These are phyloP conservation scores for Acropora tenuis DNA, from an alignment of 64 coral and sea anemone genomes.

Conservation along the genomic window DNA sequence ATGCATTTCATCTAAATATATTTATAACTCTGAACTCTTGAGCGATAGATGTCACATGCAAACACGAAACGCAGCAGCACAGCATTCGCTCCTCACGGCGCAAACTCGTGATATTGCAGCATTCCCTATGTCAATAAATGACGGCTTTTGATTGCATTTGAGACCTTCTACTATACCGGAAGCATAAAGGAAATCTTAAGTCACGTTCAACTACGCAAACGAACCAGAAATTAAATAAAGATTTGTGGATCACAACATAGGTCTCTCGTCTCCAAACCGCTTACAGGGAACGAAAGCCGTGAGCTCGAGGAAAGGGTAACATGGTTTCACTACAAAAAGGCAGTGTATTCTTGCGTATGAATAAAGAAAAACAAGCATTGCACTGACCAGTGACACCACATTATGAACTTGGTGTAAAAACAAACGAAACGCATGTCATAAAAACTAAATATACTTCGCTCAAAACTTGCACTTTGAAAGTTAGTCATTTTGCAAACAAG, in stretches of 20 bases:
- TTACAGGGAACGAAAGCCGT: neutral
- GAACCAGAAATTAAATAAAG: too few species aligned
- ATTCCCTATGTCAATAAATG: neutral
- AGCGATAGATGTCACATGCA: neutral
- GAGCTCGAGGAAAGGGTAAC: too few species aligned
- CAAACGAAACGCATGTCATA: too few species aligned
- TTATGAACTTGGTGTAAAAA: too few species aligned
- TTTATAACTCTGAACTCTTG: slow-evolving; percentile 7
- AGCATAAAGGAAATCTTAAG: neutral
- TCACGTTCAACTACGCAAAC: too few species aligned
- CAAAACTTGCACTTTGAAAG: neutral
- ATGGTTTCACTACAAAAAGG: neutral
- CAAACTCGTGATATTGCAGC: neutral
- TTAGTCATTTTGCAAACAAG: too few species aligned
- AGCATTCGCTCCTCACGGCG: too few species aligned
- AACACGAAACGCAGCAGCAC: neutral
- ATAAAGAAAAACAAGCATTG: neutral
- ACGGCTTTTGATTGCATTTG: neutral
- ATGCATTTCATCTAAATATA: neutral
- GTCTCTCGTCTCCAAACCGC: too few species aligned
- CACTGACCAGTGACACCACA: too few species aligned
- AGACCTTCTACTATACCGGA: neutral
- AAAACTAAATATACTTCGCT: too few species aligned
- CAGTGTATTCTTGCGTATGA: neutral
- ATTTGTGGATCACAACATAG: too few species aligned